These are phyloP conservation scores for Laticauda colubrina DNA, from an alignment of 2,113 vertebrate genomes.

Conservation along the genomic window DNA sequence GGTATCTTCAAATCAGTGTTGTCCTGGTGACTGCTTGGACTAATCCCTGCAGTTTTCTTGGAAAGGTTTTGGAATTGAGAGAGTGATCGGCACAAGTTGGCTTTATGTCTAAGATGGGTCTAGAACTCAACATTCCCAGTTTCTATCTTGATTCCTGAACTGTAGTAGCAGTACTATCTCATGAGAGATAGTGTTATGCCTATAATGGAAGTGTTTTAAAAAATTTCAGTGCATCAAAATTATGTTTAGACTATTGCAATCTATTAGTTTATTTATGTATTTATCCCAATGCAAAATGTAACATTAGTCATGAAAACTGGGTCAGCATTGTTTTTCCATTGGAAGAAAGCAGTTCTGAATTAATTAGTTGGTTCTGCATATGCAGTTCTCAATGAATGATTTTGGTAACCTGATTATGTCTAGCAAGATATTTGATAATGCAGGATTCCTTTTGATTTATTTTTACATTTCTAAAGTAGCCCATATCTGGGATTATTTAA, in stretches of 20 bases:
- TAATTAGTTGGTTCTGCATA: background rate
- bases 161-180: background rate
- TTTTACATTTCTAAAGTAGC: background rate
- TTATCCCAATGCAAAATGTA: background rate
- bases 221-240: background rate
- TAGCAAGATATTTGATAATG: background rate
- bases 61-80: background rate
- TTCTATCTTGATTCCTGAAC: background rate
- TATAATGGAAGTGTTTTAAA: background rate
- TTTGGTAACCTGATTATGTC: background rate
- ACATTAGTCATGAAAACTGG: conserved; percentile 13
- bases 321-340: background rate
- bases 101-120: background rate
- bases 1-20: background rate
- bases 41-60: background rate
- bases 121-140: background rate
- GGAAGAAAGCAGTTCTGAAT: background rate
- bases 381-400: background rate
- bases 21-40: background rate
- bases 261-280: background rate
- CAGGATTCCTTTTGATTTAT: background rate
- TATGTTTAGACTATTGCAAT: background rate
- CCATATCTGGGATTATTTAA: background rate
- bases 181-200: too few relatives aligned
- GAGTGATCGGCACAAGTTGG: background rate